Base-by-base conservation (phyloP, 2,888 invertebrate genomes). In the Parelbella ahira region DNA sequence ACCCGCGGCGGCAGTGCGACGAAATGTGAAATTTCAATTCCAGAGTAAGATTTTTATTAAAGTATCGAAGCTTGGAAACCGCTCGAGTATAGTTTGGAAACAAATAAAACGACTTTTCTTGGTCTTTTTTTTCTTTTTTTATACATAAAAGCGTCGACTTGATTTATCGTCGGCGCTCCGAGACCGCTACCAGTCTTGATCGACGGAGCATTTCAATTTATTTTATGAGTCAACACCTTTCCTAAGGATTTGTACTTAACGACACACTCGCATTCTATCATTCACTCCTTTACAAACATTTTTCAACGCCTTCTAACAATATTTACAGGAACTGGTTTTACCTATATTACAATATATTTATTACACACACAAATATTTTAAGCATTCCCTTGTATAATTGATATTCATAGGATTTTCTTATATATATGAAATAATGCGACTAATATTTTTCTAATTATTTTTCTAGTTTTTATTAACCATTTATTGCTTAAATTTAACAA, bases 161-260 rank as follows among this genome's bases (percentile, higher is more conserved):
- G 84, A 84, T 83, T 84, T 84, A 84, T 83, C 63, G 75, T 65
- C 42, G 63, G 60, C 60, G 68, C 67, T 54, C 63, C 57, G 68
- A 70, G 70, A 63, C 73, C 68, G 66, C 66, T 68, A 67, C 69
- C 69, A 70, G 68, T 78, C 76, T 77, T 79, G 78, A 84, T 83
- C 76, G 80, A 74, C 78, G 71, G 63, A 72, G 70, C 73, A 78
- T 81, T 83, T 79, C 78, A 81, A 82, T 83, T 81, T 79, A 78
- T 79, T 82, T 80, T 79, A 80, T 75, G 73, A 77, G 74, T 72
- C 73, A 66, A 77, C 79, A 77, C 79, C 75, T 78, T 75, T 62
- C 55, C 61, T 54, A 55, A 60, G 56, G 56, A 42, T 33, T 42
- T 42, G 41, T 42, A 42, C 41, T 42, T 42, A 41, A 27, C 41